Evolutionary conservation across 2,888 invertebrate genomes (phyloP).

Genomic region (Nomada lathburiana): DNA sequence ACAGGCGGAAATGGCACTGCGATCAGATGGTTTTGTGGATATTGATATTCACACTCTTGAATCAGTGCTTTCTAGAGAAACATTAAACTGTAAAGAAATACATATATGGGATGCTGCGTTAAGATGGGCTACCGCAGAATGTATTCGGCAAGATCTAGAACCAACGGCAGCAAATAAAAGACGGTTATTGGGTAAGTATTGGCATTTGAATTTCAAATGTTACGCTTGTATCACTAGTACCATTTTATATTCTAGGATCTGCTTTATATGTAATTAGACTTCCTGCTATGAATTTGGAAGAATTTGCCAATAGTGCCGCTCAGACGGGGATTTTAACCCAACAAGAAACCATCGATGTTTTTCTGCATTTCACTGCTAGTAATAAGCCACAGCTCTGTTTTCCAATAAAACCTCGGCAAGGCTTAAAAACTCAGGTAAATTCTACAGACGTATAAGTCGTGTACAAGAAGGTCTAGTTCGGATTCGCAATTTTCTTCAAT

Average conservation of each 20-base stretch:
- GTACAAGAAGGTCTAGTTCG: neutral
- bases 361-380: constrained; percentile 96
- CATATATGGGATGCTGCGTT: constrained; percentile 95
- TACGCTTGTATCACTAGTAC: constrained; percentile 9
- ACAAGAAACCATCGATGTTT: constrained; percentile 97
- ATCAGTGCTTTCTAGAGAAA: constrained; percentile 96
- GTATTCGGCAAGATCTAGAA: constrained; percentile 92
- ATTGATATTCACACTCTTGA: constrained; percentile 97
- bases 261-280: constrained; percentile 95
- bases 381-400: constrained; percentile 94
- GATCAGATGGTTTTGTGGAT: constrained; percentile 97
- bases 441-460: neutral
- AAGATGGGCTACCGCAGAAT: constrained; percentile 97
- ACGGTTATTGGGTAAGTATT: constrained; percentile 76
- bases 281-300: constrained; percentile 96
- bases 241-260: constrained; percentile 77
- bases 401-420: constrained; percentile 92
- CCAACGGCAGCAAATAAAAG: constrained; percentile 90
- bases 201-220: neutral
- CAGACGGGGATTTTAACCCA: constrained; percentile 96
- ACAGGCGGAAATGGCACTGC: constrained; percentile 97
- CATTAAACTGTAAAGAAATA: constrained; percentile 97
- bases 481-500: neutral
- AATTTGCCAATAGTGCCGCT: constrained; percentile 97
- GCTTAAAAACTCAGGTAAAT: constrained; percentile 93